A percentile compares a stretch with the other conserved stretches of the same genome.
Evolutionary conservation across 2,797 vertebrate species (phyloP).

Genomic region (Sebastes diaconus): DNA sequence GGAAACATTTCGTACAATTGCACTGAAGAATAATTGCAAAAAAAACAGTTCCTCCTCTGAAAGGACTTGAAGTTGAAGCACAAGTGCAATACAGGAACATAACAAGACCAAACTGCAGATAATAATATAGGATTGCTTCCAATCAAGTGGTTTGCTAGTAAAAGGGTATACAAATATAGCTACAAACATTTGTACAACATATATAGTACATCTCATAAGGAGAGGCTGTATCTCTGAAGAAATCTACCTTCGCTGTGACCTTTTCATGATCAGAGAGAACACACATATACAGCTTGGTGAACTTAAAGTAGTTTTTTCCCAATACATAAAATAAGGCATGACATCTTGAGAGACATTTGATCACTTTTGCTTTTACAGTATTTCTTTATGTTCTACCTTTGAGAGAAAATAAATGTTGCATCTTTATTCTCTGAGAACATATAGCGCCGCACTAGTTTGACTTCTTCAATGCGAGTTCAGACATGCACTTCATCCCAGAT

Average conservation of each 20-base stretch:
- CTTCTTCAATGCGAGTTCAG: not conserved
- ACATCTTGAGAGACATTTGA: not conserved
- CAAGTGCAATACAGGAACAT: not conserved
- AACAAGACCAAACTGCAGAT: not conserved
- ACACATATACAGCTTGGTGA: not conserved
- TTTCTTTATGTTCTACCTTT: not conserved
- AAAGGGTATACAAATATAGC: not conserved
- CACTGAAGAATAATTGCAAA: not conserved
- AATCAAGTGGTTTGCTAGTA: not conserved
- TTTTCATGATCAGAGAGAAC: not conserved
- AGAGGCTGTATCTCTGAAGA: not conserved
- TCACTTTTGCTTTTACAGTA: not conserved
- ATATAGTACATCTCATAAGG: not conserved
- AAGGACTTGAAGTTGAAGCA: not conserved
- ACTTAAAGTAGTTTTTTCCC: not conserved
- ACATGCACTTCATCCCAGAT: not conserved
- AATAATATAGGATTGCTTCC: not conserved
- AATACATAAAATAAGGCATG: not conserved
- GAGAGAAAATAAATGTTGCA: not conserved
- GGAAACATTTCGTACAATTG: not conserved
- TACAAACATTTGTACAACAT: not conserved
- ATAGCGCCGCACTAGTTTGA: not conserved
- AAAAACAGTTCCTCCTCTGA: not conserved
- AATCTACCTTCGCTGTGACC: not conserved
- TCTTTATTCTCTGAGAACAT: not conserved